Evolutionary conservation across 2,888 invertebrate species (phyloP), one percentile per base, ranked within the genome.

Genomic region (Panorpa germanica): DNA sequence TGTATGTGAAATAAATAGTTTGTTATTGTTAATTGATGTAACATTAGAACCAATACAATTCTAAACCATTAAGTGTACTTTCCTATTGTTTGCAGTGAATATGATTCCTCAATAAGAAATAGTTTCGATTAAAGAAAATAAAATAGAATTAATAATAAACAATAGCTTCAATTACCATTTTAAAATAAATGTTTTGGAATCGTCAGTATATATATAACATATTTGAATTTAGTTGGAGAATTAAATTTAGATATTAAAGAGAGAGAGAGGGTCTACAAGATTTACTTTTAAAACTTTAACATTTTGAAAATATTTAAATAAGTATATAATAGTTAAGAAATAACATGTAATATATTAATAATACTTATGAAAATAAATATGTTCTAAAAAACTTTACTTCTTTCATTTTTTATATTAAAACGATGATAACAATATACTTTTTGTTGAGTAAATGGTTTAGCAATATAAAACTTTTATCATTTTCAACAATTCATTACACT

Each of bases 1-100:
- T 29, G 49, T 58, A 20, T 61, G 70, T 35, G 55, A 61, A 1
- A 57, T 63, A 24, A 65, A 74, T 31, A 72, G 78, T 42, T 56
- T 93, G 34, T 59, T 93, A 41, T 77, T 95, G 47, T 90, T 96
- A 49, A 70, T 95, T 20, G 96, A 98, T 52, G 95, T 34, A 61
- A 90, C 37, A 73, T 86, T 35, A 65, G 85, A 21, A 60, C 69
- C 35, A 81, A 86, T 43, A 82, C 85, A 1, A 57, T 80, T 12
- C 59, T 63, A 39, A 68, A 70, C 30, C 61, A 62, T 39, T 73
- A 74, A 50, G 75, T 88, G 1, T 96, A 95, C 55, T 86, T 88
- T 49, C 96, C 96, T 1, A 81, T 96, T 39, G 91, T 98, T 29
- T 96, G 86, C 55, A 93, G 91, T 54, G 80, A 93, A 50, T 96